phyloP scores from a whole-genome alignment of 2,888 invertebrate species.

The Rhagonycha fulva region DNA sequence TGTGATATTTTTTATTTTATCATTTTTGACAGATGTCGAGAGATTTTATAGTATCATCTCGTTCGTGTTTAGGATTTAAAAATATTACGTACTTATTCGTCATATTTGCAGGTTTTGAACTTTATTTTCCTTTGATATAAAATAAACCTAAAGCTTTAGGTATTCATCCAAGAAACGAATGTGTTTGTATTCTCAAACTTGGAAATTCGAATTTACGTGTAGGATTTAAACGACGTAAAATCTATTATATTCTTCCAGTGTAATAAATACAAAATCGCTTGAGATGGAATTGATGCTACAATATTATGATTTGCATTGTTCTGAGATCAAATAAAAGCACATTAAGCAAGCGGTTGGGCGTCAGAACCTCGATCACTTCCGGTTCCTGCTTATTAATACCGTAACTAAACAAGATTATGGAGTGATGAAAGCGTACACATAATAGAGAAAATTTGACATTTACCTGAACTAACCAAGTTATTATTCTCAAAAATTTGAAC shows the following conservation, averaged over 20 bases:
- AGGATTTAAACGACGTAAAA: neutral
- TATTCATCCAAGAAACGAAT: neutral
- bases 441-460: neutral
- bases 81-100: neutral
- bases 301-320: slow-evolving; percentile 4
- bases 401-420: slow-evolving; percentile 9
- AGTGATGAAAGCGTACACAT: neutral
- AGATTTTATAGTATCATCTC: neutral
- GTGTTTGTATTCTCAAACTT: neutral
- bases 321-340: neutral
- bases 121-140: neutral
- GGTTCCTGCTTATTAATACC: slow-evolving; percentile 10
- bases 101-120: neutral
- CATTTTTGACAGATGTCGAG: neutral
- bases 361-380: slow-evolving; percentile 10
- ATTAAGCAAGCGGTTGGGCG: slow-evolving; percentile 9
- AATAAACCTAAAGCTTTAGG: neutral
- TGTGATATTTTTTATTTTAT: neutral
- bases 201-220: neutral
- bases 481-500: neutral
- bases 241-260: neutral
- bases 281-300: neutral
- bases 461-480: neutral
- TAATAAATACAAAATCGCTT: neutral
- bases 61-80: neutral